phyloP scores from a whole-genome alignment of 1,140 invertebrate species.

The Drosophila cardini region DNA sequence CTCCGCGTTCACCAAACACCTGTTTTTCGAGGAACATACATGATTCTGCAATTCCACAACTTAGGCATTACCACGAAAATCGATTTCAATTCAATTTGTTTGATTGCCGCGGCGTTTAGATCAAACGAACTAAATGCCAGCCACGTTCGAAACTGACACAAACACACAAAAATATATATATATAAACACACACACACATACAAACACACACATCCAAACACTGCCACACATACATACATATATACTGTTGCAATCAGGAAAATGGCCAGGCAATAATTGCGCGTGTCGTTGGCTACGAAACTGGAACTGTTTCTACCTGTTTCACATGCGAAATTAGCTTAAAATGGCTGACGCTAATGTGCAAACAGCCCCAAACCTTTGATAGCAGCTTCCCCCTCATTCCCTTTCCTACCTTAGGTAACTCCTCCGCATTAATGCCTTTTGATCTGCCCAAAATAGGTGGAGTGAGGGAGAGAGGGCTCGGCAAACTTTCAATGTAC shows the following conservation, averaged over 20 bases:
- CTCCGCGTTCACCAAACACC: background rate
- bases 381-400: background rate
- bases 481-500: conserved; percentile 56
- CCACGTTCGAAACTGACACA: conserved; percentile 58
- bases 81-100: conserved; percentile 80
- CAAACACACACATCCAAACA: background rate
- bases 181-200: conserved; percentile 42
- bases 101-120: conserved; percentile 69
- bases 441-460: conserved; percentile 62
- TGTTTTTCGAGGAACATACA: conserved; percentile 6
- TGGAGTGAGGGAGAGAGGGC: background rate
- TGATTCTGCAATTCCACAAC: conserved; percentile 46
- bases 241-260: conserved; percentile 50
- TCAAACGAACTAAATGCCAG: conserved; percentile 74
- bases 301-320: conserved; percentile 74
- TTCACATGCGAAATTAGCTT: conserved; percentile 78
- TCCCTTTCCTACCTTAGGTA: background rate
- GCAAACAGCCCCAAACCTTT: conserved; percentile 44
- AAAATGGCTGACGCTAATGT: conserved; percentile 74
- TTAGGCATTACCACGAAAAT: conserved; percentile 60
- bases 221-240: conserved; percentile 1
- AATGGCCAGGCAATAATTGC: conserved; percentile 80
- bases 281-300: conserved; percentile 77
- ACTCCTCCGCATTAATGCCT: conserved; percentile 62
- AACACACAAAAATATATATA: conserved; percentile 15